These are phyloP conservation scores for Rhynchophorus ferrugineus DNA, from an alignment of 1,140 invertebrate species.

Conservation along the genomic window DNA sequence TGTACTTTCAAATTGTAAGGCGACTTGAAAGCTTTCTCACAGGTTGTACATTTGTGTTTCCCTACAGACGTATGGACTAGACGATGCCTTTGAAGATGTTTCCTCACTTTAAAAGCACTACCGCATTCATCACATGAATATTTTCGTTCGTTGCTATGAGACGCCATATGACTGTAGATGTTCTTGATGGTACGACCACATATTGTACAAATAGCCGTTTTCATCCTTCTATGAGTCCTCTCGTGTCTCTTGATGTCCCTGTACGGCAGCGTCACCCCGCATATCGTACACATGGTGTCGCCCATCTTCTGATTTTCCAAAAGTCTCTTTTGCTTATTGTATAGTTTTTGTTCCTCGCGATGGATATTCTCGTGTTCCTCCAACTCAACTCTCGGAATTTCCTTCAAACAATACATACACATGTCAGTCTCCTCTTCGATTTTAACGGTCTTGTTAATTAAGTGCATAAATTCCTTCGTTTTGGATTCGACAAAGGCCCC, in stretches of 20 bases:
- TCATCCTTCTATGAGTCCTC: slow-evolving; percentile 7
- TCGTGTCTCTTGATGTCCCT: slow-evolving; percentile 13
- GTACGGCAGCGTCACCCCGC: slow-evolving; percentile 3
- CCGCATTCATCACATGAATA: slow-evolving; percentile 26
- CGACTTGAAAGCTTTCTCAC: slow-evolving; percentile 21
- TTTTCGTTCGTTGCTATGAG: slow-evolving; percentile 12
- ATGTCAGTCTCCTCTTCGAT: slow-evolving; percentile 10
- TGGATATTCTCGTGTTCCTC: slow-evolving; percentile 9
- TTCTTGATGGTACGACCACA: slow-evolving; percentile 15
- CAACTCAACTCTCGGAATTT: slow-evolving; percentile 2
- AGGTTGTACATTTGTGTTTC: slow-evolving; percentile 24
- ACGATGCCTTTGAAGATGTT: slow-evolving; percentile 47
- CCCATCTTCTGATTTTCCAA: neutral
- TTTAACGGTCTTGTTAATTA: too few species aligned
- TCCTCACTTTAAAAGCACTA: slow-evolving; percentile 28
- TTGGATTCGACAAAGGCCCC: neutral
- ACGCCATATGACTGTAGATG: slow-evolving; percentile 19
- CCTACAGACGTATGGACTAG: slow-evolving; percentile 59
- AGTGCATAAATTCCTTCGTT: too few species aligned
- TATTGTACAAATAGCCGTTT: slow-evolving; percentile 6
- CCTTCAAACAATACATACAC: slow-evolving; percentile 15
- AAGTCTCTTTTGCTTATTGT: neutral
- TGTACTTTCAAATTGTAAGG: slow-evolving; percentile 41
- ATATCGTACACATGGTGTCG: slow-evolving; percentile 4
- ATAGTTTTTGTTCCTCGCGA: slow-evolving; percentile 1